phyloP scores from a whole-genome alignment of 2,113 vertebrate species.

The Noturus placidus region DNA sequence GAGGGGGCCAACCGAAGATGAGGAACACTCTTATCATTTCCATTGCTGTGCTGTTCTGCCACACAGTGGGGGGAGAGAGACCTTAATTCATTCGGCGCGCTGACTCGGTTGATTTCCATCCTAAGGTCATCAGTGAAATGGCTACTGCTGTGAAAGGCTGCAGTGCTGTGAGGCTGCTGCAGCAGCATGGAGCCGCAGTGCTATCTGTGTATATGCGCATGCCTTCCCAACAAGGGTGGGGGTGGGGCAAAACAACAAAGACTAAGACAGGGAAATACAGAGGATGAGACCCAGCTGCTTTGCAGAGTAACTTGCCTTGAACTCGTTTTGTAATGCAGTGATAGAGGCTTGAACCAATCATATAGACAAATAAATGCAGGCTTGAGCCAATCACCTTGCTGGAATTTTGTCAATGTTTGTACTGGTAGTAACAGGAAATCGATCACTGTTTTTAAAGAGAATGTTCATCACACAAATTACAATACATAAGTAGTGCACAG shows the following conservation, averaged over 20 bases:
- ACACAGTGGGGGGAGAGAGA: conserved; percentile 29
- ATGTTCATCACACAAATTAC: not conserved
- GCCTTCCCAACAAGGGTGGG: conserved; percentile 52
- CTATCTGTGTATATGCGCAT: conserved; percentile 65
- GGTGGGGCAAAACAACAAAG: conserved; percentile 44
- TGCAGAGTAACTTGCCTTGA: conserved; percentile 61
- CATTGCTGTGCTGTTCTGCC: conserved; percentile 15
- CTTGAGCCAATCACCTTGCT: conserved; percentile 32
- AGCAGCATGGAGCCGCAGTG: conserved; percentile 65
- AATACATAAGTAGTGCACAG: not conserved
- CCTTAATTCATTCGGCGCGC: conserved; percentile 30
- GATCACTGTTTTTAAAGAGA: conserved; percentile 3
- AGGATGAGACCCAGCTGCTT: conserved; percentile 53
- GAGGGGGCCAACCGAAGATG: not conserved
- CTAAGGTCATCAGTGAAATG: conserved; percentile 60
- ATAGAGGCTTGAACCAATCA: conserved; percentile 43
- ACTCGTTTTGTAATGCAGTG: conserved; percentile 60
- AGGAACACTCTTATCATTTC: not conserved
- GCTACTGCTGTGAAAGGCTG: conserved; percentile 62
- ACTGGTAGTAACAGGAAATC: conserved; percentile 19
- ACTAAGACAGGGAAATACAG: conserved; percentile 46
- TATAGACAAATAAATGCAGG: conserved; percentile 19
- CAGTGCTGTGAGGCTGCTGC: conserved; percentile 62
- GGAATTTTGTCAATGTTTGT: conserved; percentile 25
- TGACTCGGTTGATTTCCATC: conserved; percentile 49